Base-by-base conservation (phyloP, 2,113 vertebrate genomes). In the Elgaria multicarinata region DNA sequence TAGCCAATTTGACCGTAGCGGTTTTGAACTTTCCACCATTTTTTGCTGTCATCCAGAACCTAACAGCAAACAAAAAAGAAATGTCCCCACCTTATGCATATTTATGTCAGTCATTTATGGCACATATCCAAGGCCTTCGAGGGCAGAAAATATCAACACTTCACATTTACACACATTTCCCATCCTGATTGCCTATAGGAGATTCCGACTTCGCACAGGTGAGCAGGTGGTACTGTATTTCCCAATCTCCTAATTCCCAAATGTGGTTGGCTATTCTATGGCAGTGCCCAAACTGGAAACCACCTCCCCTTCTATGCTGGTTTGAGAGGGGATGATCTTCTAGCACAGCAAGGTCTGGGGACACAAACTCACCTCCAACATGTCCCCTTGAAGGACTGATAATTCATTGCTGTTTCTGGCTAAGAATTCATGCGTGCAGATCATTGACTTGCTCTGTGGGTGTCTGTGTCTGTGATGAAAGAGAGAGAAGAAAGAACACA, bases 401-500 rank as follows among this genome's bases (percentile, higher is more conserved):
- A 99, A 96, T 94, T 99, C 98, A 1, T 95, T 99, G 96, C 92
- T 98, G 92, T 98, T 99, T 86, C 98, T 97, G 77, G 98, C 98
- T 89, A 98, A 98, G 95, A 99, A 99, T 94, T 98, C 97, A 1
- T 99, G 98, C 1, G 83, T 98, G 95, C 98, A 98, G 80, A 93
- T 90, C n/a, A 94, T 94, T 89, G 93, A 92, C 88, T 93, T 95
- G n/a, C 78, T 76, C 0, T 62, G 72, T 36, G 42, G 10, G 2
- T 96, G 94, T 80, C 96, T 97, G 88, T 71, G 39, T 94, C 39
- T 84, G 78, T 69, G 86, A 74, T 36, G 13, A 90, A 67, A n/a
- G n/a, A 44, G 20, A 92, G 53, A 46, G 39, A 36, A 62, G 53
- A 16, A 31, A 69, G 44, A 46, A 31, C 6, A 33, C 55, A 66